phyloP scores from a whole-genome alignment of 2,113 vertebrate genomes.

The Myocastor coypus region DNA sequence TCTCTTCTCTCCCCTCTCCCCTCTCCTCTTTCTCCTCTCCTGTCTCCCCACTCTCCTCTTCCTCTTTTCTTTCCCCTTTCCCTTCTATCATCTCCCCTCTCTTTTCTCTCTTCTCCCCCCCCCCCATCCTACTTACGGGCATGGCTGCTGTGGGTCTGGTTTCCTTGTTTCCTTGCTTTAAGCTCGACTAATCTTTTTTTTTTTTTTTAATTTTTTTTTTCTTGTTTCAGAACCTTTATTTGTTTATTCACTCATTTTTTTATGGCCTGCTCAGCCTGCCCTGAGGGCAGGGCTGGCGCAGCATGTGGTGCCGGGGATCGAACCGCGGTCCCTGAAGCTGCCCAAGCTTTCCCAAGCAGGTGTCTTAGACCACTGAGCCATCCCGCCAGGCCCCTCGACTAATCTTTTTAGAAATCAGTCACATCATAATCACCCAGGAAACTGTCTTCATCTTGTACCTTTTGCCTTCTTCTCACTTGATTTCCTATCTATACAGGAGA shows the following conservation, averaged over 20 bases:
- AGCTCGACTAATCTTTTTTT: neutral
- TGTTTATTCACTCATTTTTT: too few species aligned
- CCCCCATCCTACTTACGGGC: neutral
- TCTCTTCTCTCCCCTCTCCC: neutral
- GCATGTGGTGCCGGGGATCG: too few species aligned
- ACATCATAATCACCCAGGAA: neutral
- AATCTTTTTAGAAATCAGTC: neutral
- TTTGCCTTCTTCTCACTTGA: neutral
- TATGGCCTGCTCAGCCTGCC: too few species aligned
- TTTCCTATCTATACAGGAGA: neutral
- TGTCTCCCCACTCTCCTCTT: neutral
- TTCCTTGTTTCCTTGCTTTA: neutral
- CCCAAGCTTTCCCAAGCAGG: too few species aligned
- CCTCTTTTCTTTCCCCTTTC: too few species aligned
- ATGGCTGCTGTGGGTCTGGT: neutral
- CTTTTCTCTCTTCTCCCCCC: neutral
- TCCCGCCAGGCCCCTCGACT: too few species aligned
- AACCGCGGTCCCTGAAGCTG: too few species aligned
- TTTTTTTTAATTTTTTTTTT: too few species aligned
- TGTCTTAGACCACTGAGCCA: too few species aligned
- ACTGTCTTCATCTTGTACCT: neutral
- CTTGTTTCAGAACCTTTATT: too few species aligned
- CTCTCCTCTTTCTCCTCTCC: neutral
- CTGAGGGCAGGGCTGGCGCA: too few species aligned
- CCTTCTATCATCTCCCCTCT: too few species aligned